A percentile compares a stretch with the other conserved stretches of the same genome.
These are phyloP conservation scores for Cyprinodon brontotheroides DNA, from an alignment of 2,113 vertebrate species.

Conservation along the genomic window DNA sequence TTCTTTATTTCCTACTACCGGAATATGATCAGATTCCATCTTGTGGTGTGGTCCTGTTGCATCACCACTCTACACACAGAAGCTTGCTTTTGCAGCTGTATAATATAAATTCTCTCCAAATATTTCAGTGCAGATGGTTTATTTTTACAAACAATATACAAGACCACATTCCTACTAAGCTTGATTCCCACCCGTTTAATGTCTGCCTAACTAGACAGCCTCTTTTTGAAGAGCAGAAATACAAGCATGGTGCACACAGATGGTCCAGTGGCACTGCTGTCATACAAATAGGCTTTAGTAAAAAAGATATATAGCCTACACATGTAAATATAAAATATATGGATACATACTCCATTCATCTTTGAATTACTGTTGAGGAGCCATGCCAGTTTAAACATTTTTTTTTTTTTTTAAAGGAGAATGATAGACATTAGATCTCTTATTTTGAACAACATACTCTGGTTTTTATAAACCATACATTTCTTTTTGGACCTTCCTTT, in stretches of 20 bases:
- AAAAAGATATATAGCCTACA: constrained; percentile 71
- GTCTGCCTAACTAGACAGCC: constrained; percentile 79
- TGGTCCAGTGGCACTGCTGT: constrained; percentile 85
- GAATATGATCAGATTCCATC: constrained; percentile 57
- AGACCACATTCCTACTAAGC: constrained; percentile 85
- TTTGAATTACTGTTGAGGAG: constrained; percentile 33
- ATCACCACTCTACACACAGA: constrained; percentile 80
- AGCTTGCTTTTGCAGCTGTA: constrained; percentile 98
- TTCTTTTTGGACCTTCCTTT: no score
- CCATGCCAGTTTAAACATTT: no score
- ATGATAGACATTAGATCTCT: no score
- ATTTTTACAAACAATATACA: constrained; percentile 99
- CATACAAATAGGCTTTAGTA: constrained; percentile 81
- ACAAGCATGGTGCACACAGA: constrained; percentile 83
- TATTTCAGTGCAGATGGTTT: constrained; percentile 93
- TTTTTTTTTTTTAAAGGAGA: no score
- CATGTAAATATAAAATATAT: constrained; percentile 76
- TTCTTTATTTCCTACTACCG: constrained; percentile 44
- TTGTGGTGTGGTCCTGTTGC: constrained; percentile 82
- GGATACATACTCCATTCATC: constrained; percentile 75
- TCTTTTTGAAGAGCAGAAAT: constrained; percentile 68
- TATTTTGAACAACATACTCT: no score
- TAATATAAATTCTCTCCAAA: constrained; percentile 94
- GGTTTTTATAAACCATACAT: no score
- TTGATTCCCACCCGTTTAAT: constrained; percentile 76